Base-by-base conservation (phyloP, 2,888 invertebrate genomes). In the Erebia epiphron region DNA sequence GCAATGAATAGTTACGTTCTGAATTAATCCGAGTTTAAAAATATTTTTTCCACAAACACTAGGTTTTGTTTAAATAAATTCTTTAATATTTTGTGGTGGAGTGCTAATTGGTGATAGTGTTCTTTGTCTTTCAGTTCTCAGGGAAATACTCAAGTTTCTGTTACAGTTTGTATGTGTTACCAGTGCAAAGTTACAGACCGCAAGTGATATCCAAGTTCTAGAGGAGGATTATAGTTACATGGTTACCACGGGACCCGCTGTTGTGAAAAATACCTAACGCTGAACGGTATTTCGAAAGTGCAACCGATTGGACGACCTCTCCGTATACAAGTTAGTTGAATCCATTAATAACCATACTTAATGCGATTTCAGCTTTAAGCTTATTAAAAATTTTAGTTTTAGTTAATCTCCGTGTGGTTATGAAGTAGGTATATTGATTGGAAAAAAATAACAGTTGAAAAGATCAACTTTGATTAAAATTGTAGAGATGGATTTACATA, bases 181-280 rank as follows among this genome's bases (percentile, higher is more conserved):
- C 80, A 89, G 90, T 89, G 90, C 84, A 85, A 87, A 88, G 82
- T 91, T 91, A 91, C 91, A 85, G 87, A 92, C 92, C 92, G 87
- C 92, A 92, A 90, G 89, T 89, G 88, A 90, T 88, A 83, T 86
- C 82, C 80, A 83, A 82, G 14, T 62, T 62, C 49, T 49, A 83
- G 85, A 82, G 85, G 90, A 92, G 90, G 62, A 62, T 62, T 62
- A 49, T 62, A 91, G 92, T 91, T 90, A 90, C 86, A 88, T 90
- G 85, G 79, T 79, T 86, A 88, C 14, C 56, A 26, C 18, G 86
- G 86, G 89, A 90, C 87, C 79, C 86, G 90, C 84, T 91, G 91
- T 89, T 89, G 88, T 84, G 85, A 86, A 87, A 87, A 87, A 87
- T 85, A 83, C 79, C 82, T 75, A 81, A 81, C 83, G 74, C 83